Base-by-base conservation (phyloP, 1,140 invertebrate genomes). In the Cydia splendana region DNA sequence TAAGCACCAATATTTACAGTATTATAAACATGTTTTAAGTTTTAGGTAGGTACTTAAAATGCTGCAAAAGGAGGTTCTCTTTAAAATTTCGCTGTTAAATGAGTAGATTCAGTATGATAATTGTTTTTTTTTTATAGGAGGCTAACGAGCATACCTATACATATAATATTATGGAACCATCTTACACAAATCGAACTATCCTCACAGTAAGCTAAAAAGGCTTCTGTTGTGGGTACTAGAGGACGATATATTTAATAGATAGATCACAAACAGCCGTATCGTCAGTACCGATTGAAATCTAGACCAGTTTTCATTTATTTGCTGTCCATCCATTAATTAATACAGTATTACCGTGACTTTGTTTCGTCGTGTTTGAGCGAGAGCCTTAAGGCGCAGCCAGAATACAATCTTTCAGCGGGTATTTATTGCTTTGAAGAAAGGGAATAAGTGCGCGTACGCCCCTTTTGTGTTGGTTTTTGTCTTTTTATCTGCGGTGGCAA, bases 271-370 rank as follows among this genome's bases (percentile, higher is more conserved):
- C 38, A 48, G 45, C 51, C n/a, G 51, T 62, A 71, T 38, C 34
- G 13, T 34, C 13, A 28, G 65, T 20, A 24, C 13, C n/a, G 67
- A 71, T 71, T 38, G 15, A 9, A 71, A 71, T 38, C 67, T 71
- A 74, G 48, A 53, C 48, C 42, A 53, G 73, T 74, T 51, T 30
- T 20, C 71, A 45, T 74, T 74, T 74, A 5, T 38, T 71, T 71
- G 67, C 67, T 76, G 57, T 80, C 84, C 7, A 74, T 87, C 87
- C 84, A 81, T 87, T 87, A 88, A 88, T 88, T 88, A 84, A 87
- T 86, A 86, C 85, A 81, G 80, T 84, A 85, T 85, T 89, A 81
- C 82, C 84, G 84, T 85, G 83, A 84, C 83, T 80, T 53, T 75
- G 79, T 79, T 78, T 76, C 80, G 83, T 86, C 84, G 87, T 87